Evolutionary conservation across 2,888 invertebrate genomes (phyloP).

Genomic region (Thecophora atra): DNA sequence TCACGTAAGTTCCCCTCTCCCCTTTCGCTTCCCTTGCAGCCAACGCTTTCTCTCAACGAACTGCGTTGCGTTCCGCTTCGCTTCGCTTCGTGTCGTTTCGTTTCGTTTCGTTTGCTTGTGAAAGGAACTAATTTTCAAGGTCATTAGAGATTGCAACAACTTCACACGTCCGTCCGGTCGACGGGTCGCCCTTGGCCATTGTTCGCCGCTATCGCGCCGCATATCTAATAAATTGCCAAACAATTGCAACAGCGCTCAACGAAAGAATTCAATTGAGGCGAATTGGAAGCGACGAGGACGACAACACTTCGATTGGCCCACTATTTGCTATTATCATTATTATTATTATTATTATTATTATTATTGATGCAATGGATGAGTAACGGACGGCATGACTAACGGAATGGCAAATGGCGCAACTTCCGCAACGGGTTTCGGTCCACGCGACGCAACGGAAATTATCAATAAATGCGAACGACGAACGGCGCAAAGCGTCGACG

Average conservation of each 20-base stretch:
- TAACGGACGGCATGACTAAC: conserved; percentile 18
- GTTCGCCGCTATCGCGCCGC: conserved; percentile 13
- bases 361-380: conserved; percentile 28
- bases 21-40: no score
- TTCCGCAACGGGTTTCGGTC: conserved; percentile 54
- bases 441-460: conserved; percentile 37
- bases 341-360: no score
- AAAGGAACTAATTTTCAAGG: conserved; percentile 64
- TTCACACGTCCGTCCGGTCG: conserved; percentile 22
- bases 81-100: conserved; percentile 15
- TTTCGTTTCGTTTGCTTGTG: conserved; percentile 22
- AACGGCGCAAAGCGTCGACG: conserved; percentile 27
- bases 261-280: not conserved
- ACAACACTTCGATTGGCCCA: conserved; percentile 24
- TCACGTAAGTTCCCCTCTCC: not conserved
- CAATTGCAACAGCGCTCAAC: conserved; percentile 20
- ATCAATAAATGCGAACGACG: conserved; percentile 41
- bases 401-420: conserved; percentile 52
- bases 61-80: conserved; percentile 6
- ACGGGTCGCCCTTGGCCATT: conserved; percentile 13
- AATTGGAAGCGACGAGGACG: conserved; percentile 14
- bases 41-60: no score
- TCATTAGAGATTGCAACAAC: conserved; percentile 52
- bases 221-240: conserved; percentile 32
- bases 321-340: no score